phyloP scores from a whole-genome alignment of 1,140 invertebrate species.

The Zophobas atratus region DNA sequence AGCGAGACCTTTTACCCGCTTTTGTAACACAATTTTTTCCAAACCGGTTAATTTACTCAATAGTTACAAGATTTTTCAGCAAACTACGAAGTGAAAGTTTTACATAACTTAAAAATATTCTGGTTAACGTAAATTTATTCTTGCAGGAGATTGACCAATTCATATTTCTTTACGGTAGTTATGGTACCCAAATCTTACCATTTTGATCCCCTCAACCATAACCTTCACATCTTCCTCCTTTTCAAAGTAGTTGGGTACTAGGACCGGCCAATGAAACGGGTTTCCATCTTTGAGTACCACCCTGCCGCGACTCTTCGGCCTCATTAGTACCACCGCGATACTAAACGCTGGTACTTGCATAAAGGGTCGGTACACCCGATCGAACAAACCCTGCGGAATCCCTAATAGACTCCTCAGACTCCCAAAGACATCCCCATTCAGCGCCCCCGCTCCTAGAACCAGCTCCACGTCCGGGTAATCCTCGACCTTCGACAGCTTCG shows the following conservation, averaged over 20 bases:
- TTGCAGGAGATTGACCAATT: too few relatives aligned
- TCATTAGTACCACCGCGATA: constrained; percentile 80
- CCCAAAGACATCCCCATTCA: constrained; percentile 82
- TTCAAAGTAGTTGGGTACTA: constrained; percentile 85
- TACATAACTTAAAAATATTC: constrained; percentile 19
- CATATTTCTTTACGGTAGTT: not conserved
- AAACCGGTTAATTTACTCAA: too few relatives aligned
- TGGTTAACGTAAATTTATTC: not conserved
- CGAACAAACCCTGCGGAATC: constrained; percentile 75
- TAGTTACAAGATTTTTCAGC: too few relatives aligned
- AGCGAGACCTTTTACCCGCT: not conserved
- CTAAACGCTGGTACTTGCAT: constrained; percentile 72
- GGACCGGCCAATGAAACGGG: constrained; percentile 81
- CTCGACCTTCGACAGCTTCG: constrained; percentile 65
- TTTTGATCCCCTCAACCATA: constrained; percentile 81
- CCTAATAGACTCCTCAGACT: constrained; percentile 77
- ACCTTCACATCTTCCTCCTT: constrained; percentile 77
- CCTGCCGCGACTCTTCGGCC: constrained; percentile 82
- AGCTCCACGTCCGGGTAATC: constrained; percentile 84
- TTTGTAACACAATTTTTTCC: too few relatives aligned
- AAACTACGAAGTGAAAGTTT: constrained; percentile 14
- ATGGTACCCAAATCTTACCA: constrained; percentile 68
- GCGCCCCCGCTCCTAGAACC: constrained; percentile 79
- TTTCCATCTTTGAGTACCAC: constrained; percentile 77
- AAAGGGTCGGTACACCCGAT: constrained; percentile 72